A percentile compares a stretch with the other conserved stretches of the same genome.
Conservation (phyloP, 2,888 invertebrate species). For the Gymnosoma rotundatum region DNA sequence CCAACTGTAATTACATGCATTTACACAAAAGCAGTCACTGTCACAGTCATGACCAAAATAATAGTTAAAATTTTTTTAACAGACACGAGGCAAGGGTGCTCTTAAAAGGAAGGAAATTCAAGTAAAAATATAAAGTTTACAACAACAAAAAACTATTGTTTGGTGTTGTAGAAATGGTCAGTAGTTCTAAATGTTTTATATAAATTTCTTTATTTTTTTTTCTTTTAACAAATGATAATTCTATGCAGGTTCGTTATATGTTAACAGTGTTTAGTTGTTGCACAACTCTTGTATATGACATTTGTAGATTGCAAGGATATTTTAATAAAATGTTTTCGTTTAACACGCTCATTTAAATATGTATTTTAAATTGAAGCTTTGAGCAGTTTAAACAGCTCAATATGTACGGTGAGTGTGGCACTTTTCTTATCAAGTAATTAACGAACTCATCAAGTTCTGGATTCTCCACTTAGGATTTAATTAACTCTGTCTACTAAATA, state of each 20-base stretch:
- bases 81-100: background rate
- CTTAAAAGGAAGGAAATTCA: conserved; percentile 11
- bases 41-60: conserved; percentile 64
- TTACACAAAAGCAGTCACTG: conserved; percentile 54
- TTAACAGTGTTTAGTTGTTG: background rate
- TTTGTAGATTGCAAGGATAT: no score
- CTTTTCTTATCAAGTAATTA: no score
- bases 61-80: conserved; percentile 41
- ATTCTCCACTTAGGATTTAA: no score
- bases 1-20: background rate
- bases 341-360: no score
- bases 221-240: conserved; percentile 23
- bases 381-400: no score
- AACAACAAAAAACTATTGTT: background rate
- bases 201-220: background rate
- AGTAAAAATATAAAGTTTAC: conserved; percentile 10
- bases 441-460: no score
- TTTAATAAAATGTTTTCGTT: no score
- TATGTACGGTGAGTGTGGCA: no score
- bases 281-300: no score
- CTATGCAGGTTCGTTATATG: conserved; percentile 19
- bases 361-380: no score
- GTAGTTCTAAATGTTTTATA: conserved; percentile 30
- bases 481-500: no score
- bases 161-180: conserved; percentile 17